Base-by-base conservation (phyloP, 35 echinoderm and acorn worm species). In the Lytechinus pictus region DNA sequence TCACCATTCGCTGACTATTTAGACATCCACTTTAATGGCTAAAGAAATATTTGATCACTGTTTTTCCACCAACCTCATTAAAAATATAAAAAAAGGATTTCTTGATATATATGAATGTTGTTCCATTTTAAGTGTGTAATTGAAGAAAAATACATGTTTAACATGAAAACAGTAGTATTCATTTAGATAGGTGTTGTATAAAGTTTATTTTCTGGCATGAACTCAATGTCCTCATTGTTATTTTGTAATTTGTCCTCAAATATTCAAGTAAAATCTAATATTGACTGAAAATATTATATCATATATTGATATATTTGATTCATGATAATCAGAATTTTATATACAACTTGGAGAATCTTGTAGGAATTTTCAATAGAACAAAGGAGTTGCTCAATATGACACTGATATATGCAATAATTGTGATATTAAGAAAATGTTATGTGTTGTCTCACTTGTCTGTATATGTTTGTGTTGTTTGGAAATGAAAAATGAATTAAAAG, bases 401-500 rank as follows among this genome's bases (percentile, higher is more conserved):
- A 58, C 56, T 71, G 61, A 71, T 5, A 71, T 71, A 79, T 79
- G 66, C 66, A 79, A 79, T 79, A 79, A 79, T 7, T 79, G 19
- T 79, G 5, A 79, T 79, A 6, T 79, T 79, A 16, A 79, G 66
- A 24, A 79, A n/a, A 79, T 79, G 19, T 24, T 79, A 79, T 79
- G 66, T 79, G 66, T 79, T 24, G 66, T n/a, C n/a, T n/a, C n/a
- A n/a, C n/a, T n/a, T n/a, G n/a, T 79, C 19, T 79, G 66, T 79
- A 24, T 24, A 16, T 79, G 66, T 79, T 72, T 24, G 66, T 79
- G 5, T 79, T 79, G 66, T 79, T 24, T 24, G n/a, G 66, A 79
- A 79, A 79, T 24, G 66, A 79, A 79, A 79, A 79, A 79, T 60
- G 21, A 79, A 79, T 79, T 71, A 71, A 71, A 71, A 79, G 66